Evolutionary conservation across 2,888 invertebrate genomes (phyloP).

Genomic region (Cephus sareptanus): DNA sequence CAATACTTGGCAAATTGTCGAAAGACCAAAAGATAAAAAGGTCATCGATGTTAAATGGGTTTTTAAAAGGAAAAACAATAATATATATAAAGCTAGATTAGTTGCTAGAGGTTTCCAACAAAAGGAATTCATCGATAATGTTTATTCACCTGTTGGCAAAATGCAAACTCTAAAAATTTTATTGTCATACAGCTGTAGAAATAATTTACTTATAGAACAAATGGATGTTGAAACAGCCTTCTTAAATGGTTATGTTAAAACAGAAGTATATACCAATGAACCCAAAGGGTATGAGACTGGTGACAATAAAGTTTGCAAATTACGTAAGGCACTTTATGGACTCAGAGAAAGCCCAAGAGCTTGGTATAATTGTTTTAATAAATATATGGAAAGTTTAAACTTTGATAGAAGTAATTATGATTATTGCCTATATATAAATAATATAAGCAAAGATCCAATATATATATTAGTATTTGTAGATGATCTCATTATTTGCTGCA

Average conservation of each 20-base stretch:
- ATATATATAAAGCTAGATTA: constrained; percentile 18
- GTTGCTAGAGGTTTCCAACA: constrained; percentile 18
- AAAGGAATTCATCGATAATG: constrained; percentile 8
- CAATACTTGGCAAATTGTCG: too few species aligned
- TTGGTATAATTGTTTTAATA: constrained; percentile 25
- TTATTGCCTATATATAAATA: constrained; percentile 3
- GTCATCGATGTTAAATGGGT: too few species aligned
- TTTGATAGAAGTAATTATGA: constrained; percentile 17
- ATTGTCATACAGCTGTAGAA: constrained; percentile 19
- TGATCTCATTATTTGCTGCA: constrained; percentile 11
- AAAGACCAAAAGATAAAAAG: too few species aligned
- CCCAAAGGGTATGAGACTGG: constrained; percentile 22
- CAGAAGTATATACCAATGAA: constrained; percentile 28
- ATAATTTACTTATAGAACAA: constrained; percentile 25
- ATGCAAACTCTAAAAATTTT: constrained; percentile 20
- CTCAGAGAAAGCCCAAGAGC: constrained; percentile 23
- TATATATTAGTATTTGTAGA: constrained; percentile 14
- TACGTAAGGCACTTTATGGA: constrained; percentile 23
- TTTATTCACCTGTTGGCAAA: constrained; percentile 17
- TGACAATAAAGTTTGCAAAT: constrained; percentile 15
- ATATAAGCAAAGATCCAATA: background rate
- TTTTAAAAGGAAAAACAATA: constrained; percentile 1
- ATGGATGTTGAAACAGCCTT: constrained; percentile 30
- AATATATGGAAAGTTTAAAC: constrained; percentile 6
- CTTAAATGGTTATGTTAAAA: constrained; percentile 23